A percentile compares a stretch with the other conserved stretches of the same genome.
phyloP scores from a whole-genome alignment of 2,888 invertebrate genomes.

The Drosophila hawaiiensis region DNA sequence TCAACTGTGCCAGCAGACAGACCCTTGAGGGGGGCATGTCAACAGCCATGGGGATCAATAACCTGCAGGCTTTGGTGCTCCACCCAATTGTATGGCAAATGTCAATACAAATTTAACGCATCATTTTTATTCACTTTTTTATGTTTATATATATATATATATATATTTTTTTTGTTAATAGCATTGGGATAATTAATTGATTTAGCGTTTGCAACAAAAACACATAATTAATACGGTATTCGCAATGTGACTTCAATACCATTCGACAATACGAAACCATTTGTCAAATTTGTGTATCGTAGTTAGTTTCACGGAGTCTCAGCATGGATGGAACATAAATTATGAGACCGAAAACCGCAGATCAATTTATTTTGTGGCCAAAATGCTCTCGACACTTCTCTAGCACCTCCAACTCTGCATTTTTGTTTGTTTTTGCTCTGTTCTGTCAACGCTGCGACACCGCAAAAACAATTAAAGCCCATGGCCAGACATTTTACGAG shows the following conservation, averaged over 20 bases:
- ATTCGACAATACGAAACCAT: constrained; percentile 49
- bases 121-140: constrained; percentile 9
- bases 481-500: constrained; percentile 65
- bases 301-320: constrained; percentile 5
- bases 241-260: constrained; percentile 27
- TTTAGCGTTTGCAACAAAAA: constrained; percentile 47
- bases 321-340: constrained; percentile 57
- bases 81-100: constrained; percentile 5
- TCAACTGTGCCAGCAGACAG: constrained; percentile 19
- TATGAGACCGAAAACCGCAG: constrained; percentile 66
- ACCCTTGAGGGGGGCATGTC: constrained; percentile 49
- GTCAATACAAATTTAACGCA: constrained; percentile 8
- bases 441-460: constrained; percentile 59
- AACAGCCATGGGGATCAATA: constrained; percentile 59
- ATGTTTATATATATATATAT: constrained; percentile 20
- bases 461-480: constrained; percentile 71
- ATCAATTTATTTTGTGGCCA: constrained; percentile 75
- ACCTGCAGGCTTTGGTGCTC: constrained; percentile 6
- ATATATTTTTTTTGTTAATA: constrained; percentile 38
- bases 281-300: constrained; percentile 58
- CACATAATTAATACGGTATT: constrained; percentile 65
- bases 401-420: background rate
- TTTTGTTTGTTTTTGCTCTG: constrained; percentile 26
- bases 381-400: constrained; percentile 51
- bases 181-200: constrained; percentile 71